Evolutionary conservation across 2,888 invertebrate genomes (phyloP).

Genomic region (Xiphydria camelus): DNA sequence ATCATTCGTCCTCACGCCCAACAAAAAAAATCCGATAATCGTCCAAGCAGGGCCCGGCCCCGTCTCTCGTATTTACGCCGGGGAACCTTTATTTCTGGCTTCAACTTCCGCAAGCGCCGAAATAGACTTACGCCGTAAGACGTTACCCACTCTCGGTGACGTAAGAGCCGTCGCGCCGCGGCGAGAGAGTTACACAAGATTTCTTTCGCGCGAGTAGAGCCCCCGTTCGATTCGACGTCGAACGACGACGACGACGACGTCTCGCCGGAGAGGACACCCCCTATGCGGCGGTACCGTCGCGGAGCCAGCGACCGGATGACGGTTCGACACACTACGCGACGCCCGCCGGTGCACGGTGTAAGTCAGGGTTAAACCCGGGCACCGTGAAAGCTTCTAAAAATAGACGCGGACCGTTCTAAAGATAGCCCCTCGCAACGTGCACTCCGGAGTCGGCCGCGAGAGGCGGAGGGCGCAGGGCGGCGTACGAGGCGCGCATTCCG

Average conservation of each 20-base stretch:
- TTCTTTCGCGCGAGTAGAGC: not conserved
- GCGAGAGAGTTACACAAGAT: conserved; percentile 1
- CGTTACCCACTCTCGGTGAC: too few species aligned
- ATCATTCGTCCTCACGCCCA: too few species aligned
- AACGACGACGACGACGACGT: too few species aligned
- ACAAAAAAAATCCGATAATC: too few species aligned
- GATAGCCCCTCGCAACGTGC: conserved; percentile 38
- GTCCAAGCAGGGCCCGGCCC: too few species aligned
- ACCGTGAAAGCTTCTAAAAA: conserved; percentile 54
- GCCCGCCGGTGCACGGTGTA: conserved; percentile 39
- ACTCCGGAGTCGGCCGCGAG: conserved; percentile 9
- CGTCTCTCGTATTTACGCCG: conserved; percentile 1
- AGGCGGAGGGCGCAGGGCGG: conserved; percentile 25
- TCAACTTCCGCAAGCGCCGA: conserved; percentile 5
- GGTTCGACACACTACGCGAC: too few species aligned
- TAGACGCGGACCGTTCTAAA: conserved; percentile 53
- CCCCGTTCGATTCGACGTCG: too few species aligned
- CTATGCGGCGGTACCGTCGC: too few species aligned
- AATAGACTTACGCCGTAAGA: conserved; percentile 3
- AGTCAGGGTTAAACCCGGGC: conserved; percentile 56
- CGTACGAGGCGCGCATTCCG: conserved; percentile 52
- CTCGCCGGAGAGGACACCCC: too few species aligned
- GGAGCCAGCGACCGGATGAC: too few species aligned
- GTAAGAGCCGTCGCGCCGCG: not conserved
- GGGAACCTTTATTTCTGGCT: conserved; percentile 1